A percentile compares a stretch with the other conserved stretches of the same genome.
Conservation (phyloP, 2,888 invertebrate genomes). For the Drosophila glabriapex region DNA sequence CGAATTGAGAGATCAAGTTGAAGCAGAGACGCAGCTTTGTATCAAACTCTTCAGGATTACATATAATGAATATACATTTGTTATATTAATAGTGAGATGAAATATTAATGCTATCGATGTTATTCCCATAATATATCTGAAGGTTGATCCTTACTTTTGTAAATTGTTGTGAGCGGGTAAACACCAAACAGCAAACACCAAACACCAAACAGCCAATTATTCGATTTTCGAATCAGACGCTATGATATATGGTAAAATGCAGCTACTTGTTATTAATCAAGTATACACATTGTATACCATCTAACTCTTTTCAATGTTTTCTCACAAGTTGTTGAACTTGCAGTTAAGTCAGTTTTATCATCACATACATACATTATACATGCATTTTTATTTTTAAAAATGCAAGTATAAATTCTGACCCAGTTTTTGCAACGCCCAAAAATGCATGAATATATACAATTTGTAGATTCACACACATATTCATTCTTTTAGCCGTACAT, state of each 20-base stretch:
- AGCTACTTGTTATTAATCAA: not conserved
- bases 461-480: conserved; percentile 35
- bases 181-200: not conserved
- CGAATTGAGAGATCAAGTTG: no score
- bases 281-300: conserved; percentile 19
- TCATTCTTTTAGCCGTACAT: conserved; percentile 14
- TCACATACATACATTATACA: not conserved
- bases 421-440: conserved; percentile 12
- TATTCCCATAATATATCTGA: not conserved
- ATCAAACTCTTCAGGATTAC: not conserved
- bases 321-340: not conserved
- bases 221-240: not conserved
- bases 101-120: not conserved
- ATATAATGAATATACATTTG: not conserved
- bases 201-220: not conserved
- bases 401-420: conserved; percentile 29
- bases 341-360: not conserved
- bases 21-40: not conserved
- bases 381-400: not conserved
- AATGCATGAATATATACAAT: conserved; percentile 1
- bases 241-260: not conserved
- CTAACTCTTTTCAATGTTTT: not conserved
- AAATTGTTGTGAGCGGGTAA: not conserved
- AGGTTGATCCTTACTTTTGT: not conserved
- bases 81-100: not conserved